Evolutionary conservation across 2,888 invertebrate species (phyloP), one percentile per base, ranked within the genome.

Genomic region (Nomada ferruginata): DNA sequence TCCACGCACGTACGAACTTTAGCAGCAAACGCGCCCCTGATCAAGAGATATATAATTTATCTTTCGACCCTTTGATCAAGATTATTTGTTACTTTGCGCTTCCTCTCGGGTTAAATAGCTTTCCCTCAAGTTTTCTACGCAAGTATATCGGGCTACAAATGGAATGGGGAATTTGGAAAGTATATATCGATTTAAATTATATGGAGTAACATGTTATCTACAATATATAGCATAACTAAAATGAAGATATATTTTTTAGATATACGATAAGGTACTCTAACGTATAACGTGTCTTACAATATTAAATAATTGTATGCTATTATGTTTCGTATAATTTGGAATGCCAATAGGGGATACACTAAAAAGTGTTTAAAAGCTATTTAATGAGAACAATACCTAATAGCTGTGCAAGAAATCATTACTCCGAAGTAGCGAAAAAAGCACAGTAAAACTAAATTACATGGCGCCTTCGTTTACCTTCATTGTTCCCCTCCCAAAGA

Each of bases 401-500:
- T 23, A 70, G 23, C 5, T 64, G 1, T 57, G 18, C 59, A 59
- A 75, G 4, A 70, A 47, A 13, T 50, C 53, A 65, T 55, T 64
- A 65, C 23, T 55, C 47, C 36, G 36, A 36, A 20, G 59, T 29
- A 65, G 66, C 66, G 44, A 64, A 47, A 26, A 69, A 47, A 9
- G 36, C 68, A 44, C n/a, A 59, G 65, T 26, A 73, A 64, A 73
- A 10, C 20, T 77, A 77, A 81, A 77, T 77, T 81, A 81, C 20
- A 81, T 72, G 80, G 76, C 73, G 80, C 76, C 80, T 73, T 53
- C 57, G 53, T 59, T 68, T 77, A 72, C 72, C 57, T 80, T 73
- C 72, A n/a, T 69, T 64, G 44, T 64, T 57, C 59, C 59, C 77
- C 64, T 64, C 44, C 59, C 64, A 55, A 65, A 55, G 15, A 23